A percentile compares a stretch with the other conserved stretches of the same genome.
phyloP scores from a whole-genome alignment of 2,797 vertebrate genomes.

The Sciurus carolinensis region DNA sequence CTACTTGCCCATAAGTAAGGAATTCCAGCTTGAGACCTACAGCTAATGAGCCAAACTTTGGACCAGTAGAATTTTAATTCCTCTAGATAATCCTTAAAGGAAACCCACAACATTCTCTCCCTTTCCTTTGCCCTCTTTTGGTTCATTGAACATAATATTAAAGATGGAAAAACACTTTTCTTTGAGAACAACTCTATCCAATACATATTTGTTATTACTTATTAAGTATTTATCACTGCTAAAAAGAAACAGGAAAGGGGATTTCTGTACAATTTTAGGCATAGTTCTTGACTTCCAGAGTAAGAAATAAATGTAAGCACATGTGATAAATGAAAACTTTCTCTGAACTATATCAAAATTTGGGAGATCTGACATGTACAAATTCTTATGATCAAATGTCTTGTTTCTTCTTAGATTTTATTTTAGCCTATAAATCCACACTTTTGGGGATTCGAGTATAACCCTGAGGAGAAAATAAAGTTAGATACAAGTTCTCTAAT shows the following conservation, averaged over 20 bases:
- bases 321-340: neutral
- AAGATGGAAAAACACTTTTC: neutral
- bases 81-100: neutral
- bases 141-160: neutral
- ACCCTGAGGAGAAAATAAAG: neutral
- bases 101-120: neutral
- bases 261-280: neutral
- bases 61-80: neutral
- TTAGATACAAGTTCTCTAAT: neutral
- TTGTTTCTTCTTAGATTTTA: neutral
- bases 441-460: neutral
- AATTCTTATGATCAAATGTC: neutral
- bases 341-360: neutral
- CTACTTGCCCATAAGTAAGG: neutral
- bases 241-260: neutral
- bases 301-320: neutral
- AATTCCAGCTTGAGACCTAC: neutral
- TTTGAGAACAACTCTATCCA: neutral
- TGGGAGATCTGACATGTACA: neutral
- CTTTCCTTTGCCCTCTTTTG: neutral
- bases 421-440: neutral
- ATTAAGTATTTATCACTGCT: neutral
- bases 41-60: neutral
- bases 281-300: neutral
- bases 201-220: neutral